phyloP scores from a whole-genome alignment of 2,888 invertebrate species.

The Orthosia cruda region DNA sequence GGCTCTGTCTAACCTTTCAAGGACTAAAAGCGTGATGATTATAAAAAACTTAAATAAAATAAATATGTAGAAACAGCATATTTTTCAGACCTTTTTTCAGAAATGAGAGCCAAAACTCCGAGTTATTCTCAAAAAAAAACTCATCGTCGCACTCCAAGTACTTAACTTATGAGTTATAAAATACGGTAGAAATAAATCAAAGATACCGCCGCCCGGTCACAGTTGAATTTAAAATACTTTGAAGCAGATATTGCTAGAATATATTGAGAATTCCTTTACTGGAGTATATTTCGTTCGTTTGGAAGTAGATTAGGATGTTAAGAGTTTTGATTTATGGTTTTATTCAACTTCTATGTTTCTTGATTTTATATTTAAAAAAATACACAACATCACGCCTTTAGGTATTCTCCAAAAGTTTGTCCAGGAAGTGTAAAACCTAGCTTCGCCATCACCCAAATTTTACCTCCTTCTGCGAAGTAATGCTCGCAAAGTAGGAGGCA shows the following conservation, averaged over 20 bases:
- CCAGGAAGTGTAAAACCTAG: no score
- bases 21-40: no score
- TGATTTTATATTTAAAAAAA: no score
- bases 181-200: constrained; percentile 37
- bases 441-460: no score
- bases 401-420: no score
- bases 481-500: no score
- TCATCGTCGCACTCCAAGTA: constrained; percentile 1
- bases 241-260: constrained; percentile 10
- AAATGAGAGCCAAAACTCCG: neutral
- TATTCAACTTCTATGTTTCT: neutral
- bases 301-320: neutral
- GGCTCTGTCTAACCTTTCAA: no score
- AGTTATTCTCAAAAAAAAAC: neutral
- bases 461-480: no score
- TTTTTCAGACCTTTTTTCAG: neutral
- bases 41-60: no score
- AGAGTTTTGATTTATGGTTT: neutral
- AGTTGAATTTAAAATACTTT: constrained; percentile 37
- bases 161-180: constrained; percentile 22
- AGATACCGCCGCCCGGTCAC: constrained; percentile 4
- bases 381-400: no score
- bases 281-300: neutral
- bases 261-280: constrained; percentile 5
- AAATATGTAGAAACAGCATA: no score